These are phyloP conservation scores for Platyscapa corneri DNA, from an alignment of 1,140 invertebrate genomes.

Conservation along the genomic window DNA sequence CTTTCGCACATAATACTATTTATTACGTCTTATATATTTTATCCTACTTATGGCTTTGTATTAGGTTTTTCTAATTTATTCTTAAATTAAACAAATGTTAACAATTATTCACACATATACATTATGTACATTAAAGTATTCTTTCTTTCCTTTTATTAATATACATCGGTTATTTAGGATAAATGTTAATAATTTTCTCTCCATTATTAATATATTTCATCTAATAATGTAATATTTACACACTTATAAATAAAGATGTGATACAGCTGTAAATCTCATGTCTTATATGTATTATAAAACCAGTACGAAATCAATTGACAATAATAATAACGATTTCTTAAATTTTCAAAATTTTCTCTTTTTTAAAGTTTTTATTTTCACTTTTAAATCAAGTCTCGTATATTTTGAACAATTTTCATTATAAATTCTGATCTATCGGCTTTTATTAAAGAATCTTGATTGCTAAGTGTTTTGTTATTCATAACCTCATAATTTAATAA, in stretches of 20 bases:
- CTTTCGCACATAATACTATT: conserved; percentile 41
- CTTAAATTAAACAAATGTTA: conserved; percentile 28
- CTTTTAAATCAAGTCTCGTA: background rate
- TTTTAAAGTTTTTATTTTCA: background rate
- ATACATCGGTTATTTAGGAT: conserved; percentile 11
- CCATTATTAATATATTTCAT: background rate
- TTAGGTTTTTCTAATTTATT: background rate
- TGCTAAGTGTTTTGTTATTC: background rate
- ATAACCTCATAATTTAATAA: background rate
- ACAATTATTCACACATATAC: conserved; percentile 50
- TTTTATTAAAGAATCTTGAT: background rate
- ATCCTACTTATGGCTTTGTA: conserved; percentile 1
- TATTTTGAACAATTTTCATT: background rate
- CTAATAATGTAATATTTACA: conserved; percentile 23
- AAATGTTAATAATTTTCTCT: background rate
- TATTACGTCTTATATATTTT: conserved; percentile 26
- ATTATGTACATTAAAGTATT: conserved; percentile 44
- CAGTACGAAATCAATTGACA: conserved; percentile 36
- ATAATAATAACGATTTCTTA: conserved; percentile 4
- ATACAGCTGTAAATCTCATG: conserved; percentile 28
- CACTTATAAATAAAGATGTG: conserved; percentile 22
- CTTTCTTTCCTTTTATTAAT: background rate
- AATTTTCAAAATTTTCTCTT: background rate
- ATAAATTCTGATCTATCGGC: background rate
- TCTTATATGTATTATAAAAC: conserved; percentile 18